Evolutionary conservation across 2,888 invertebrate species (phyloP).

Genomic region (Vanessa cardui): DNA sequence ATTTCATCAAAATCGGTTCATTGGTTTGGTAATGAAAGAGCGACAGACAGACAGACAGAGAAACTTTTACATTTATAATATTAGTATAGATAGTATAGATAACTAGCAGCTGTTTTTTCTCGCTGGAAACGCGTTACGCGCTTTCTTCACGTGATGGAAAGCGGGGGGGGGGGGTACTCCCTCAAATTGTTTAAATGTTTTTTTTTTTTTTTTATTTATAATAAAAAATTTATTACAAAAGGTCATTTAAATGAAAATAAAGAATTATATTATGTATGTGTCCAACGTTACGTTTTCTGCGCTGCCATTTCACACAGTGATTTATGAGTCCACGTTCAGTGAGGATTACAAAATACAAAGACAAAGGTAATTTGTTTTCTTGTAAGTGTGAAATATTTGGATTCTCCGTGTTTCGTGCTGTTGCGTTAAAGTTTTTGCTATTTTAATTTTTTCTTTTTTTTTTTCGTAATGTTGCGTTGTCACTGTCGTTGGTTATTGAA

Average conservation of each 20-base stretch:
- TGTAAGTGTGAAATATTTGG: conserved; percentile 13
- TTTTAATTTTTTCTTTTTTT: background rate
- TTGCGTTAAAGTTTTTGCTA: background rate
- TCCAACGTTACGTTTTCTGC: conserved; percentile 12
- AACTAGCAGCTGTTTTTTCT: no score
- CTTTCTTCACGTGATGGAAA: no score
- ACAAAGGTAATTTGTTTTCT: conserved; percentile 12
- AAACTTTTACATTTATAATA: no score
- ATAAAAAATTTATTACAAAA: background rate
- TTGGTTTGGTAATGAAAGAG: no score
- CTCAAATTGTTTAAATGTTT: no score
- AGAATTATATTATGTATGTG: background rate
- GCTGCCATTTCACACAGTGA: conserved; percentile 8
- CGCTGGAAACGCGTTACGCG: no score
- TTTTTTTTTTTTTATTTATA: no score
- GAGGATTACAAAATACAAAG: conserved; percentile 13
- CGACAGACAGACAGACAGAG: no score
- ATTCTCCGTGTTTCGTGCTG: background rate
- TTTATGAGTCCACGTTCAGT: conserved; percentile 10
- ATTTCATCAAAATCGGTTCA: no score
- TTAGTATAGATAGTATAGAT: no score
- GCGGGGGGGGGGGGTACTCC: no score
- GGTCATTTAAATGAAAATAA: background rate
- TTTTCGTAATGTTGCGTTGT: background rate
- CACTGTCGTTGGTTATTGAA: background rate